A percentile compares a stretch with the other conserved stretches of the same genome.
Conservation (phyloP, 2,888 invertebrate genomes). For the Agrenia bidenticulata region DNA sequence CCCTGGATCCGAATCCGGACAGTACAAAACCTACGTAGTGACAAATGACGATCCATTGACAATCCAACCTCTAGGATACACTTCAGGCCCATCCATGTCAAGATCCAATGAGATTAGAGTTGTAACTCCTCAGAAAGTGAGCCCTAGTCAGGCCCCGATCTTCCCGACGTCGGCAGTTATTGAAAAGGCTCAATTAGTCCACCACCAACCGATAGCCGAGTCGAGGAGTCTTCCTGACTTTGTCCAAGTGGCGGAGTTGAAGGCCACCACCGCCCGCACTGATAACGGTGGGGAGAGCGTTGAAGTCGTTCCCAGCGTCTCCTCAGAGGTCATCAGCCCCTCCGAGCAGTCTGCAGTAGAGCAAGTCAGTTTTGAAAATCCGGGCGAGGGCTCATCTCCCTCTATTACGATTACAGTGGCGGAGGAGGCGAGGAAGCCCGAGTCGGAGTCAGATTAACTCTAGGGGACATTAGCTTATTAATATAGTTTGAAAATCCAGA, state of each 20-base stretch:
- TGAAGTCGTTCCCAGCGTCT: too few species aligned
- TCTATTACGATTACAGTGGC: too few species aligned
- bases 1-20: not conserved
- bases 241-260: not conserved
- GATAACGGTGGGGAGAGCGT: not conserved
- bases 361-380: too few species aligned
- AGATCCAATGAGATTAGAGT: not conserved
- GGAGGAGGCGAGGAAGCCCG: too few species aligned
- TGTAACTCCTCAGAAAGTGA: not conserved
- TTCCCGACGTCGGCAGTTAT: not conserved
- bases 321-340: too few species aligned
- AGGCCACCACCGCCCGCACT: not conserved
- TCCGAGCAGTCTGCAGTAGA: too few species aligned
- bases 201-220: not conserved
- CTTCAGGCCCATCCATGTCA: not conserved
- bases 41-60: slow-evolving; percentile 5
- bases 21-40: slow-evolving; percentile 11
- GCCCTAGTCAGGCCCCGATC: not conserved
- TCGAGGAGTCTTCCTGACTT: not conserved
- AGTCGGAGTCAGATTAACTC: too few species aligned
- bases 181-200: not conserved
- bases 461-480: too few species aligned
- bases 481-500: too few species aligned
- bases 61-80: not conserved
- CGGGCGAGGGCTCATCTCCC: too few species aligned